phyloP scores from a whole-genome alignment of 2,888 invertebrate species.

The Hypena proboscidalis region DNA sequence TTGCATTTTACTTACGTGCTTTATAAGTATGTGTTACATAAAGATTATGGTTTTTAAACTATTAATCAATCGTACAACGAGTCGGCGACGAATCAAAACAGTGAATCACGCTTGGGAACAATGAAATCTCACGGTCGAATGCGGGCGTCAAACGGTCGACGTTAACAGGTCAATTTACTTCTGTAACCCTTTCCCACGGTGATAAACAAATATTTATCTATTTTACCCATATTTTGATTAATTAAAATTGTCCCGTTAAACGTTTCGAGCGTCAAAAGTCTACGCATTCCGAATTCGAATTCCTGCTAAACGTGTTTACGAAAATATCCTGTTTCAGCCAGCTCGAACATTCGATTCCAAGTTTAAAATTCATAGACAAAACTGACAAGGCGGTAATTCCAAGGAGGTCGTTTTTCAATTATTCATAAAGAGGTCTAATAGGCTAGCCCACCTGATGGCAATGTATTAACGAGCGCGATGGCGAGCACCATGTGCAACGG shows the following conservation, averaged over 20 bases:
- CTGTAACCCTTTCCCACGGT: slow-evolving; percentile 76
- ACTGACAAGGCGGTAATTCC: slow-evolving; percentile 29
- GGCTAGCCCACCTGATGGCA: slow-evolving; percentile 40
- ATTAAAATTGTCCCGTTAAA: slow-evolving; percentile 47
- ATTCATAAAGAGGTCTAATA: slow-evolving; percentile 46
- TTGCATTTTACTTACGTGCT: slow-evolving; percentile 41
- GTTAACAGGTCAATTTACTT: slow-evolving; percentile 81
- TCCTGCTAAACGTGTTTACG: slow-evolving; percentile 17
- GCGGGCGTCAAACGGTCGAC: slow-evolving; percentile 77
- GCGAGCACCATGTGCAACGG: slow-evolving; percentile 35
- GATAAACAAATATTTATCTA: slow-evolving; percentile 66
- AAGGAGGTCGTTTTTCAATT: slow-evolving; percentile 42
- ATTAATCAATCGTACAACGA: slow-evolving; percentile 72
- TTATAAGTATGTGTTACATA: slow-evolving; percentile 42
- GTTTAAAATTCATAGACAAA: slow-evolving; percentile 26
- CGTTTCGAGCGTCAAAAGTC: slow-evolving; percentile 20
- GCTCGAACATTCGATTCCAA: slow-evolving; percentile 13
- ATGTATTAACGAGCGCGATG: slow-evolving; percentile 35
- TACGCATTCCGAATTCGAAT: not conserved
- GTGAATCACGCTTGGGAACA: slow-evolving; percentile 75
- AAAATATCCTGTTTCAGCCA: slow-evolving; percentile 19
- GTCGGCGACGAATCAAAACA: slow-evolving; percentile 74
- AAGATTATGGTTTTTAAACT: slow-evolving; percentile 62
- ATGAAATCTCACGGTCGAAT: slow-evolving; percentile 80
- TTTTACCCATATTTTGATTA: slow-evolving; percentile 52